Conservation (phyloP, 2,797 vertebrate species). For the Cryptoblepharus egeriae region DNA sequence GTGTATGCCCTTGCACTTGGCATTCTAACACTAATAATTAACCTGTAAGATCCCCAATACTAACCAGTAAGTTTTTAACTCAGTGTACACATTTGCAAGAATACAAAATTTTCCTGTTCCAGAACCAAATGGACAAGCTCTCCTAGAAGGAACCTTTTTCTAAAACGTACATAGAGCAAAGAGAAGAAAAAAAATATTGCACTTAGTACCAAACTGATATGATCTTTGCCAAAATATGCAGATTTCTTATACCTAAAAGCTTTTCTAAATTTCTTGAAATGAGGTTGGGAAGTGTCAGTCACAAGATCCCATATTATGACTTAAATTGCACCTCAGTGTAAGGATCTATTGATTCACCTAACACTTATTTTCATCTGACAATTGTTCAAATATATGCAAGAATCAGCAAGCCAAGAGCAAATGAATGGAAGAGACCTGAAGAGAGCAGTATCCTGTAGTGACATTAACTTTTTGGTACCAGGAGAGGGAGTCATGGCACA, state of each 20-base stretch:
- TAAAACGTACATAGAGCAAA: no score
- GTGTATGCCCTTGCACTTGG: no score
- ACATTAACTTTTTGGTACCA: constrained; percentile 21
- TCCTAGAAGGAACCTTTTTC: neutral
- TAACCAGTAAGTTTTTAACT: neutral
- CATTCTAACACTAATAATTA: no score
- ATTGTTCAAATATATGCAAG: neutral
- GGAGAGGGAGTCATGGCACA: constrained; percentile 31
- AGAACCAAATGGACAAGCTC: neutral
- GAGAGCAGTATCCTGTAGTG: neutral
- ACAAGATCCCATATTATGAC: neutral
- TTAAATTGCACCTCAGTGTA: neutral
- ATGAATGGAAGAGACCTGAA: neutral
- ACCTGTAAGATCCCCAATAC: neutral
- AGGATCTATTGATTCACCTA: neutral
- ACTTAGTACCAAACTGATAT: neutral
- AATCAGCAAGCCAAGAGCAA: neutral
- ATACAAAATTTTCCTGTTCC: neutral
- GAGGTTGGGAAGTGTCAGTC: neutral
- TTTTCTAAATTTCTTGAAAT: neutral
- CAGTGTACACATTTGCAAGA: neutral
- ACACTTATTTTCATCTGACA: neutral
- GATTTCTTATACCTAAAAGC: neutral
- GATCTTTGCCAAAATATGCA: neutral
- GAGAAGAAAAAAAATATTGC: neutral